These are phyloP conservation scores for Agrotis puta DNA, from an alignment of 2,888 invertebrate species.

Conservation along the genomic window DNA sequence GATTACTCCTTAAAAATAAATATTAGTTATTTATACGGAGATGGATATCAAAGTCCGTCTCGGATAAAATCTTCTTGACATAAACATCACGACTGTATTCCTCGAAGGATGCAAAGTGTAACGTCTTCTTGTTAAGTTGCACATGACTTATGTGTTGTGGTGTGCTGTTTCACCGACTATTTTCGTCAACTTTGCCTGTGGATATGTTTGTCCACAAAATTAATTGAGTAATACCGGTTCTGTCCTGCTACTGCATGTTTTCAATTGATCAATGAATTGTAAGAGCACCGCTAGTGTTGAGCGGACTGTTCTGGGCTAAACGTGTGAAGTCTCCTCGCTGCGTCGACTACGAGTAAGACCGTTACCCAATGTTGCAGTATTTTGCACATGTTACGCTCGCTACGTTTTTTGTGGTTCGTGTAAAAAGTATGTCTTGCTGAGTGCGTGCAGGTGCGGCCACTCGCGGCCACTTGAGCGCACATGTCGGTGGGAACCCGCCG, in stretches of 20 bases:
- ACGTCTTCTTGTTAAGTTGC: background rate
- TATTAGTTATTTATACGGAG: too few species aligned
- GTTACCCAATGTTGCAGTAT: slow-evolving; percentile 33
- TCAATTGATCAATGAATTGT: too few species aligned
- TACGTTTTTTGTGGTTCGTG: slow-evolving; percentile 40
- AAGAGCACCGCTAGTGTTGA: too few species aligned
- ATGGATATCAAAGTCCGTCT: too few species aligned
- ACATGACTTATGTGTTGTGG: too few species aligned
- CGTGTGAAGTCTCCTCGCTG: background rate
- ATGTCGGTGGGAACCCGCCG: slow-evolving; percentile 67
- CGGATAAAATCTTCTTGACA: background rate
- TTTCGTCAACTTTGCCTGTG: too few species aligned
- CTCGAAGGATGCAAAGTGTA: background rate
- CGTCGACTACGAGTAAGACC: slow-evolving; percentile 3
- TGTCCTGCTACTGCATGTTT: too few species aligned
- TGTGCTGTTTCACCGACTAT: too few species aligned
- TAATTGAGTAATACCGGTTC: too few species aligned
- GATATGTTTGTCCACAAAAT: too few species aligned
- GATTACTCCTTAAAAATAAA: too few species aligned
- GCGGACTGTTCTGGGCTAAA: background rate
- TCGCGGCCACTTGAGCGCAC: slow-evolving; percentile 75
- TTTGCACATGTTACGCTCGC: slow-evolving; percentile 49
- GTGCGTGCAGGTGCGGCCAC: slow-evolving; percentile 74
- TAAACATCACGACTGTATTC: background rate
- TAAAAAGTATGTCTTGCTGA: slow-evolving; percentile 57